Evolutionary conservation across 2,888 invertebrate genomes (phyloP), one percentile per base, ranked within the genome.

Genomic region (Physocephala rufipes): DNA sequence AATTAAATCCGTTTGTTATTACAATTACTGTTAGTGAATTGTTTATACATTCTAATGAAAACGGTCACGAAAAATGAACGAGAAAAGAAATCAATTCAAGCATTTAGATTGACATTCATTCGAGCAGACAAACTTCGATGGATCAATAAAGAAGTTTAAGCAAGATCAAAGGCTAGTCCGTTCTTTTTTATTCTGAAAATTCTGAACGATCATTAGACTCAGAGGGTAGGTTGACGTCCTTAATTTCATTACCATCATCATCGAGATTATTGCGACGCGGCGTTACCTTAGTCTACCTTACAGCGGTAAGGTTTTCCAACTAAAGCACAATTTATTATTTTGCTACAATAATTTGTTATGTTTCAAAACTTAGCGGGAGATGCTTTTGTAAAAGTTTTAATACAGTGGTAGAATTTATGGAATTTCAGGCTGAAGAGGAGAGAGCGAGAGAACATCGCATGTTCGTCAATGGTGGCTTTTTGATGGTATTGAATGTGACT

Each of bases 291-390:
- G n/a, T n/a, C n/a, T n/a, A n/a, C n/a, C n/a, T n/a, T n/a, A n/a
- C n/a, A n/a, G n/a, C n/a, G 67, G 47, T 24, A 2, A 13, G 21
- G 19, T 36, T 12, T 16, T 49, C 4, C 49, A 24, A 68, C 47
- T 36, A 47, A 30, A 68, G 51, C 51, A 51, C 68, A 51, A 68
- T 68, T 68, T 62, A 47, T 67, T 19, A 49, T 59, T 68, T 62
- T 51, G 66, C 65, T 58, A 64, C 67, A 67, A 71, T 68, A 71
- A 71, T 71, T 71, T 71, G 71, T 71, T 43, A 68, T 67, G 71
- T 71, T 68, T 71, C 63, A 63, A 71, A 71, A 71, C 71, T 64
- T 71, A 71, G 71, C 71, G 67, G 71, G 71, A 67, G 51, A 71
- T 63, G 28, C 19, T 26, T n/a, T 36, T 36, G 9, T 45, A 58